Evolutionary conservation across 2,113 vertebrate species (phyloP).

Genomic region (Thunnus maccoyii): DNA sequence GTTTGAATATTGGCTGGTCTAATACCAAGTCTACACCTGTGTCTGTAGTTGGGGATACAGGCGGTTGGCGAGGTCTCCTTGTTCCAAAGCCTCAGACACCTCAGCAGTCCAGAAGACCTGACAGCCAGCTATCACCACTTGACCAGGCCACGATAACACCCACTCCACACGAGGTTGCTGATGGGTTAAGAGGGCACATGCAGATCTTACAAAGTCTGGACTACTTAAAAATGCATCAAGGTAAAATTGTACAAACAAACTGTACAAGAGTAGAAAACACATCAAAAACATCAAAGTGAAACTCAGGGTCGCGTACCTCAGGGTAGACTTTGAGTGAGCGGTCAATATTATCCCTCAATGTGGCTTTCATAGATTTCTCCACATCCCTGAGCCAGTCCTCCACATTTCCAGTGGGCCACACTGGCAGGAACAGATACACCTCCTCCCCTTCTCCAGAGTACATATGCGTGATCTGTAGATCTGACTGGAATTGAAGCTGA

Average conservation of each 20-base stretch:
- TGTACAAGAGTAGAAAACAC: background rate
- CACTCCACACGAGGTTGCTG: slow-evolving; percentile 85
- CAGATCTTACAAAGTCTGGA: background rate
- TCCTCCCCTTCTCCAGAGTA: slow-evolving; percentile 93
- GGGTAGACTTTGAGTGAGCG: slow-evolving; percentile 87
- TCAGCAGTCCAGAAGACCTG: slow-evolving; percentile 94
- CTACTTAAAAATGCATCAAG: background rate
- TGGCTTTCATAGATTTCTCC: slow-evolving; percentile 92
- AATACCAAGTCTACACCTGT: slow-evolving; percentile 83
- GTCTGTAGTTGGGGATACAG: slow-evolving; percentile 89
- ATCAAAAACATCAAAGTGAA: background rate
- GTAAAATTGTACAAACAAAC: background rate
- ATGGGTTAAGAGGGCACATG: slow-evolving; percentile 4
- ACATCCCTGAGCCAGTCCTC: slow-evolving; percentile 92
- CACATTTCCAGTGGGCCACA: slow-evolving; percentile 89
- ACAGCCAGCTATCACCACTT: slow-evolving; percentile 94
- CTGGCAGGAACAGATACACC: slow-evolving; percentile 84
- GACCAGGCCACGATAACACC: slow-evolving; percentile 95
- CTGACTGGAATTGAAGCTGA: slow-evolving; percentile 92
- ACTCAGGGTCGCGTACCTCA: slow-evolving; percentile 75
- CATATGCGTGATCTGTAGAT: slow-evolving; percentile 95
- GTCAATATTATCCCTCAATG: slow-evolving; percentile 88
- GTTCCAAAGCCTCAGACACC: slow-evolving; percentile 89
- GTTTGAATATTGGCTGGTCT: background rate
- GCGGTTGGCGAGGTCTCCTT: slow-evolving; percentile 79